Conservation (phyloP, 2,888 invertebrate genomes). For the Arctia plantaginis region DNA sequence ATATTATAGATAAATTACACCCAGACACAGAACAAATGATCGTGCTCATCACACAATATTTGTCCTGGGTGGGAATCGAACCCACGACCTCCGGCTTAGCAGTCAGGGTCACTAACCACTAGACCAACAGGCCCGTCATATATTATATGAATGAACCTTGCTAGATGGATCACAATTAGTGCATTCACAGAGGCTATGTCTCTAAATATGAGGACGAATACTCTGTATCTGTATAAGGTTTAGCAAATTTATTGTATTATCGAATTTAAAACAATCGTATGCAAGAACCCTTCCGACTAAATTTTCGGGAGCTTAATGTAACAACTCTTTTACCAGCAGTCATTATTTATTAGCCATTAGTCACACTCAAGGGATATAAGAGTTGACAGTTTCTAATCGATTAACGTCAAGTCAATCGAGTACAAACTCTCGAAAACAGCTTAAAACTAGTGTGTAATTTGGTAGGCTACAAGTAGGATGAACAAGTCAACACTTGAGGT, state of each 20-base stretch:
- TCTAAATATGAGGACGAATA: neutral
- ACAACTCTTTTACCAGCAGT: neutral
- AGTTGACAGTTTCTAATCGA: neutral
- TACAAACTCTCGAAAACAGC: neutral
- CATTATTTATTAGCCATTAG: neutral
- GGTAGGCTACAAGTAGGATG: slow-evolving; percentile 8
- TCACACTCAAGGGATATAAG: neutral
- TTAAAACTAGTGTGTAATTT: slow-evolving; percentile 16
- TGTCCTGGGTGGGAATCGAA: too few relatives aligned
- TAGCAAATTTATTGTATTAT: neutral
- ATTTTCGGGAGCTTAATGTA: neutral
- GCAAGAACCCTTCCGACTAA: neutral
- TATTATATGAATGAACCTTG: neutral
- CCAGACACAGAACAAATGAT: too few relatives aligned
- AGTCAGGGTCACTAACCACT: too few relatives aligned
- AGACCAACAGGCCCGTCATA: too few relatives aligned
- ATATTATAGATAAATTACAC: too few relatives aligned
- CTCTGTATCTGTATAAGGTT: too few relatives aligned
- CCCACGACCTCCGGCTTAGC: too few relatives aligned
- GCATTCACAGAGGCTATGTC: neutral
- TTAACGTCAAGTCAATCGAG: neutral
- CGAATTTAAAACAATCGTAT: neutral
- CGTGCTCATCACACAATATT: too few relatives aligned
- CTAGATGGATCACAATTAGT: neutral
- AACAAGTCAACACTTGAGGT: slow-evolving; percentile 24